These are phyloP conservation scores for Syrista parreyssii DNA, from an alignment of 2,888 invertebrate species.

Conservation along the genomic window DNA sequence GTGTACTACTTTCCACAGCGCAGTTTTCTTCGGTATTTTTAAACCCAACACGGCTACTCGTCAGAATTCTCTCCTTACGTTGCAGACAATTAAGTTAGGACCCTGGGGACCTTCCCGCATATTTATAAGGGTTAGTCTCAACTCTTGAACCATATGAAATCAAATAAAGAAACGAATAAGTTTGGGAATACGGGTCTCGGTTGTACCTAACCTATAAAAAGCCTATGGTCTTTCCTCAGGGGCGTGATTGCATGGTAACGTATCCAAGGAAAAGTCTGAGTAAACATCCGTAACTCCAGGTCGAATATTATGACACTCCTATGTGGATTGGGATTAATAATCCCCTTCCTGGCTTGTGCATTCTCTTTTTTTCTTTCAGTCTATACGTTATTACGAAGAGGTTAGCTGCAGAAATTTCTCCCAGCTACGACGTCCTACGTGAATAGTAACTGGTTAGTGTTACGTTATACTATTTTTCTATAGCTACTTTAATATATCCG, in stretches of 20 bases:
- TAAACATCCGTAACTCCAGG: conserved; percentile 8
- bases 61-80: background rate
- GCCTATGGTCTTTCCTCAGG: background rate
- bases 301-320: background rate
- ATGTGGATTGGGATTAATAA: background rate
- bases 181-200: conserved; percentile 14
- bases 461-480: too few relatives aligned
- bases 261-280: conserved; percentile 8
- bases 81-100: conserved; percentile 24
- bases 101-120: conserved; percentile 23
- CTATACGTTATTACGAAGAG: too few relatives aligned
- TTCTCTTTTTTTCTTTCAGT: background rate
- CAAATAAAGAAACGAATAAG: conserved; percentile 25
- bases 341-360: background rate
- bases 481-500: too few relatives aligned
- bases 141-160: conserved; percentile 21
- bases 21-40: background rate
- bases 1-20: background rate
- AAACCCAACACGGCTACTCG: background rate
- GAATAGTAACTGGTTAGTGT: too few relatives aligned
- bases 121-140: conserved; percentile 28
- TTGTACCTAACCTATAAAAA: background rate
- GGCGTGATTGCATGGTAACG: conserved; percentile 13
- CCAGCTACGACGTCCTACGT: too few relatives aligned
- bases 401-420: too few relatives aligned